phyloP scores from a whole-genome alignment of 2,113 vertebrate genomes.

The Aspiorhynchus laticeps region DNA sequence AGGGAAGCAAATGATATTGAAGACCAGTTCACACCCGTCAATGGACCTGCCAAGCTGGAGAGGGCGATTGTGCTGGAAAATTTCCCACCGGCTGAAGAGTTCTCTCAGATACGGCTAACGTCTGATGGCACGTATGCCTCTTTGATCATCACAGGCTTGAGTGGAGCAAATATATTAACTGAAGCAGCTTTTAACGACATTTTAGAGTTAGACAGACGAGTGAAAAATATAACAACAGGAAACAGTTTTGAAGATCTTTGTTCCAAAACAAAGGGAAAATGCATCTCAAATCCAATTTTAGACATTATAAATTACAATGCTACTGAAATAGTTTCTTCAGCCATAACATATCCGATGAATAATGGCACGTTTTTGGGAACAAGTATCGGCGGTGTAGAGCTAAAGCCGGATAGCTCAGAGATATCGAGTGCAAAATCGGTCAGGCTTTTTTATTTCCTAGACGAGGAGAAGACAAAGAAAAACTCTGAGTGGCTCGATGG shows the following conservation, averaged over 20 bases:
- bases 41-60: constrained; percentile 70
- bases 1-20: constrained; percentile 65
- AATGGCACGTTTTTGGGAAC: not conserved
- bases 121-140: constrained; percentile 63
- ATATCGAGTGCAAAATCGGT: not conserved
- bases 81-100: constrained; percentile 67
- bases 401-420: not conserved
- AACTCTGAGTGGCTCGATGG: too few relatives aligned
- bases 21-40: constrained; percentile 70
- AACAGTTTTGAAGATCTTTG: constrained; percentile 3
- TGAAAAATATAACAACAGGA: constrained; percentile 44
- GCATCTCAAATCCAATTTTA: constrained; percentile 48
- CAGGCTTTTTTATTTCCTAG: too few relatives aligned
- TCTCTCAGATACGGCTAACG: constrained; percentile 65
- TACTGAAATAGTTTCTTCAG: not conserved
- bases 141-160: constrained; percentile 58
- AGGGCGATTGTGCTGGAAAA: constrained; percentile 60
- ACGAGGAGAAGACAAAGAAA: too few relatives aligned
- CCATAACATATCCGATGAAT: constrained; percentile 52
- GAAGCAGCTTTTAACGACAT: constrained; percentile 51
- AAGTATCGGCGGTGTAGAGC: constrained; percentile 22
- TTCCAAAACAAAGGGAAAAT: not conserved
- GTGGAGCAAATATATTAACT: constrained; percentile 55
- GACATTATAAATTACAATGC: constrained; percentile 41
- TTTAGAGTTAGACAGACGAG: constrained; percentile 45